Evolutionary conservation across 92 coral and sea anemone genomes (phyloP).

Genomic region (Galaxea fascicularis): DNA sequence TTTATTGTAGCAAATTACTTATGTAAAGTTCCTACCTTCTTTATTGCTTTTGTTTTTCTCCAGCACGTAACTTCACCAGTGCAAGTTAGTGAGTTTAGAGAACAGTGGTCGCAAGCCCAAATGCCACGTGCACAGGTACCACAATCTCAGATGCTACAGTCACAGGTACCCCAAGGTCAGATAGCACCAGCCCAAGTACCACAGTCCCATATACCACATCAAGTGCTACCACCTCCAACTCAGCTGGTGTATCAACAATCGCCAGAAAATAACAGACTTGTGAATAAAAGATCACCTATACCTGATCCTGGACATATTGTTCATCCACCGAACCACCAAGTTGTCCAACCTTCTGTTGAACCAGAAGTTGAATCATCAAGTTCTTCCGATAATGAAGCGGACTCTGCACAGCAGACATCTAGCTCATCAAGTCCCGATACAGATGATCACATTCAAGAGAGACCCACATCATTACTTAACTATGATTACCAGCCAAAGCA

Average conservation of each 20-base stretch:
- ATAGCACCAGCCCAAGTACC: not conserved
- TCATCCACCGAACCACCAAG: conserved; percentile 5
- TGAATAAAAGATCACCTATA: not conserved
- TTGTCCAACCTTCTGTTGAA: conserved; percentile 12
- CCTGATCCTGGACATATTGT: conserved; percentile 3
- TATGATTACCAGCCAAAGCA: not conserved
- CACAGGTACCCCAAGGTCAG: not conserved
- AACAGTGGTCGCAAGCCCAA: conserved; percentile 51
- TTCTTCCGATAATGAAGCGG: conserved; percentile 32
- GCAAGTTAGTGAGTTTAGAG: conserved; percentile 43
- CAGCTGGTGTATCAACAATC: conserved; percentile 36
- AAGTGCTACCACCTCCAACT: not conserved
- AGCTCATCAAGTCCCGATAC: conserved; percentile 42
- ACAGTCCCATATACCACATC: conserved; percentile 15
- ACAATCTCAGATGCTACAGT: conserved; percentile 15
- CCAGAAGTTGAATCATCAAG: conserved; percentile 33
- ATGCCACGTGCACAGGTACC: not conserved
- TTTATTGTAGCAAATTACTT: no score
- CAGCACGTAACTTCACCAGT: conserved; percentile 32
- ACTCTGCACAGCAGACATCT: conserved; percentile 37
- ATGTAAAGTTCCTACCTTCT: no score
- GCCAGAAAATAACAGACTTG: conserved; percentile 1
- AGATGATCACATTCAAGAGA: conserved; percentile 11
- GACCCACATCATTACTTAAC: conserved; percentile 31
- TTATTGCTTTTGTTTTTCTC: not conserved